Evolutionary conservation across 2,113 vertebrate genomes (phyloP).

Genomic region (Laticauda laticaudata): DNA sequence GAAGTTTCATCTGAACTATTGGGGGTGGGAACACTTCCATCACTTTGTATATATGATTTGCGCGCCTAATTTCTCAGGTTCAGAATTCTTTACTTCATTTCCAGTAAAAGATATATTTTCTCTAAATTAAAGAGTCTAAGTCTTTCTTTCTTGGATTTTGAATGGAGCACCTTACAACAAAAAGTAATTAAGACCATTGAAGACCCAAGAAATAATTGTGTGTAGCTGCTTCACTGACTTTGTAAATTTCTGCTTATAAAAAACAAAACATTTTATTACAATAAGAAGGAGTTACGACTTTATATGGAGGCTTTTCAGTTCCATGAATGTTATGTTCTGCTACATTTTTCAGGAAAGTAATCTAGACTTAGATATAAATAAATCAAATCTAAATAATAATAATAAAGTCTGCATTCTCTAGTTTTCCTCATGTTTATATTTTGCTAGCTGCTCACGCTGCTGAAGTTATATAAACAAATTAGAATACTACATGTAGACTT

Average conservation of each 20-base stretch:
- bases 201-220: not conserved
- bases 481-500: not conserved
- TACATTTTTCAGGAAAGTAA: not conserved
- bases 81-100: too few species aligned
- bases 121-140: too few species aligned
- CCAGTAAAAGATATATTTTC: too few species aligned
- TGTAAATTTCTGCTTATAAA: not conserved
- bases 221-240: not conserved
- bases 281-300: not conserved
- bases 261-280: not conserved
- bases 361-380: not conserved
- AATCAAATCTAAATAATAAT: not conserved
- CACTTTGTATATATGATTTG: too few species aligned
- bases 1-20: too few species aligned
- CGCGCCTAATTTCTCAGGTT: too few species aligned
- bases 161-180: not conserved
- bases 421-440: not conserved
- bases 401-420: not conserved
- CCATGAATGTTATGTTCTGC: not conserved
- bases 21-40: too few species aligned
- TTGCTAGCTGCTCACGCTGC: not conserved
- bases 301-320: not conserved
- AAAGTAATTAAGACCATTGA: not conserved
- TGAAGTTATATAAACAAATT: not conserved
- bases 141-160: too few species aligned